phyloP scores from a whole-genome alignment of 2,888 invertebrate genomes.

The Hyalella azteca region DNA sequence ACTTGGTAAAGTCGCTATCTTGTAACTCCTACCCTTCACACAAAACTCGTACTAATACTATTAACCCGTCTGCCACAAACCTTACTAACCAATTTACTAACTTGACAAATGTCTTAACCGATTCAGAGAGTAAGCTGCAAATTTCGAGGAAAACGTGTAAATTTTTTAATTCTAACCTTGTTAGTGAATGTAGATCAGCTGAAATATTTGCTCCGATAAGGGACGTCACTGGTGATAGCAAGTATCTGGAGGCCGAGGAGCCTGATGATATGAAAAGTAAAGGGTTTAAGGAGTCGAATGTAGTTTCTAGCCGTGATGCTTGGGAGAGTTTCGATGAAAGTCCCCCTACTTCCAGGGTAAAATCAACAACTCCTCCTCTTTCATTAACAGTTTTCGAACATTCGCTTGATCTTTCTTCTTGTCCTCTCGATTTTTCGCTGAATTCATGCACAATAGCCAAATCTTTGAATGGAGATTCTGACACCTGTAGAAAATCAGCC shows the following conservation, averaged over 20 bases:
- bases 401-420: neutral
- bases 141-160: neutral
- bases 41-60: neutral
- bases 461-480: no score
- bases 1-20: neutral
- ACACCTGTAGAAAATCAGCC: no score
- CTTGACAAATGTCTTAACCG: neutral
- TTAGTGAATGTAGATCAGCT: no score
- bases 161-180: neutral
- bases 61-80: neutral
- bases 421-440: neutral
- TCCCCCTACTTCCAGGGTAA: no score
- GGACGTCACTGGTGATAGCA: neutral
- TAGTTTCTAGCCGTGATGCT: neutral
- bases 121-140: neutral
- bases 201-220: neutral
- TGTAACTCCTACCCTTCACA: neutral
- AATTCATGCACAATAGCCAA: neutral
- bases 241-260: neutral
- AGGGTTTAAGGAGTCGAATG: neutral
- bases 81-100: neutral
- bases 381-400: neutral
- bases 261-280: neutral
- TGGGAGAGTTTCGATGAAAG: slow-evolving; percentile 35
- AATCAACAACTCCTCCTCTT: neutral